Base-by-base conservation (phyloP, 1,140 invertebrate species). In the Sitophilus oryzae region DNA sequence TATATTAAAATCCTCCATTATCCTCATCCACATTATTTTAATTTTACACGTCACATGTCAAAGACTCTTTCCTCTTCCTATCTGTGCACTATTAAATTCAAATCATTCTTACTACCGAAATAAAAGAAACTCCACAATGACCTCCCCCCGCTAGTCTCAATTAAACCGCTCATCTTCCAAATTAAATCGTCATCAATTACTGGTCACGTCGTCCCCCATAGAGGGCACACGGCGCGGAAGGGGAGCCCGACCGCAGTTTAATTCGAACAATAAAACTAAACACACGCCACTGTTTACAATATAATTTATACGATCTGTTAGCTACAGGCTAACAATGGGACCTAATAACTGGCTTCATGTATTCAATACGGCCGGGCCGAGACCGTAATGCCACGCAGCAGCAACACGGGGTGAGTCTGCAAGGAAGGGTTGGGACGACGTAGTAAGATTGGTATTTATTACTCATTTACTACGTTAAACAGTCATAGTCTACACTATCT, bases 281-380 rank as follows among this genome's bases (percentile, higher is more conserved):
- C 67, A 69, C 64, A 67, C 66, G 67, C 67, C 66, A 68, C 67
- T 69, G 67, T 69, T 69, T 69, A 69, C 62, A 67, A 69, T 66
- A 69, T 67, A 69, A 69, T 69, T 69, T 69, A 69, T 69, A 64
- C 61, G 67, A 69, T 68, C 67, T 68, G 67, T 65, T 69, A 63
- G 67, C 63, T 69, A 68, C 67, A 69, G 67, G 62, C 66, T 50
- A 61, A 69, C 66, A 69, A 69, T 69, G 57, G 62, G 58, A 62
- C 63, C 67, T 68, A 69, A 69, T 69, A 69, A 69, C 67, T 64
- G 61, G 65, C 65, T 67, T 67, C 66, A 66, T 67, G 64, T 67
- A 66, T 65, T 66, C 66, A 68, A 60, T 63, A 60, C 51, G 46
- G 22, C 53, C 46, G 52, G 38, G 59, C 25, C 25, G 25, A 30